A percentile compares a stretch with the other conserved stretches of the same genome.
Conservation (phyloP, 2,888 invertebrate species). For the Electrophaes corylata region DNA sequence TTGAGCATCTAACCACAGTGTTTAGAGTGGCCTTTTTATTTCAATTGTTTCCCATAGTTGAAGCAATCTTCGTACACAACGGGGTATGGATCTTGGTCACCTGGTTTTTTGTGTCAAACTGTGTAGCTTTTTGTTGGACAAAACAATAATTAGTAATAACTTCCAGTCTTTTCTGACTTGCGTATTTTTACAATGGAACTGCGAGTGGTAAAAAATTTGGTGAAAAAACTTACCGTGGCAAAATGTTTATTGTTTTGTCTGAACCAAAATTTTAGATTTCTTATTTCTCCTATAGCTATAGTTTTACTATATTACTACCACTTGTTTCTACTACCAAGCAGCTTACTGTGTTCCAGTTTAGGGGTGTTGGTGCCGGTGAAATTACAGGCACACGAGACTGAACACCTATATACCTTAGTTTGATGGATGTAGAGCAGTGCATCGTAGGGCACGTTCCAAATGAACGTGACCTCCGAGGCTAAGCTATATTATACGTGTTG, state of each 20-base stretch:
- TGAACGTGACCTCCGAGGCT: no score
- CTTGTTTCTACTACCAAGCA: no score
- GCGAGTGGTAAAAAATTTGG: neutral
- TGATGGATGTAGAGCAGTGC: no score
- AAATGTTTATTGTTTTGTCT: neutral
- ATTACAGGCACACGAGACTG: no score
- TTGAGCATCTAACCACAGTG: constrained; percentile 54
- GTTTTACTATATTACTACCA: neutral
- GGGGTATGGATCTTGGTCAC: constrained; percentile 40
- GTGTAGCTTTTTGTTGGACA: constrained; percentile 26
- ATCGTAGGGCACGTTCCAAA: no score
- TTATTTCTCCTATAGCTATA: neutral
- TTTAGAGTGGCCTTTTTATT: constrained; percentile 53
- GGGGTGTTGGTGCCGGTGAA: no score
- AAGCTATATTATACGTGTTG: no score
- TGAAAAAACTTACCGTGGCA: neutral
- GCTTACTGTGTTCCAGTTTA: no score
- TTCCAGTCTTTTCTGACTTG: constrained; percentile 19
- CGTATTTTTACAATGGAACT: constrained; percentile 9
- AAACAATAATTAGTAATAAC: constrained; percentile 17
- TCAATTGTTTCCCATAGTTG: constrained; percentile 57
- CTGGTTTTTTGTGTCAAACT: constrained; percentile 35
- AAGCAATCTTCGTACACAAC: constrained; percentile 38
- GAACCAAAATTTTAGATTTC: neutral
- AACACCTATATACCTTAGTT: no score